Evolutionary conservation across 2,797 vertebrate species (phyloP), one percentile per base, ranked within the genome.

Genomic region (Rousettus madagascariensis): DNA sequence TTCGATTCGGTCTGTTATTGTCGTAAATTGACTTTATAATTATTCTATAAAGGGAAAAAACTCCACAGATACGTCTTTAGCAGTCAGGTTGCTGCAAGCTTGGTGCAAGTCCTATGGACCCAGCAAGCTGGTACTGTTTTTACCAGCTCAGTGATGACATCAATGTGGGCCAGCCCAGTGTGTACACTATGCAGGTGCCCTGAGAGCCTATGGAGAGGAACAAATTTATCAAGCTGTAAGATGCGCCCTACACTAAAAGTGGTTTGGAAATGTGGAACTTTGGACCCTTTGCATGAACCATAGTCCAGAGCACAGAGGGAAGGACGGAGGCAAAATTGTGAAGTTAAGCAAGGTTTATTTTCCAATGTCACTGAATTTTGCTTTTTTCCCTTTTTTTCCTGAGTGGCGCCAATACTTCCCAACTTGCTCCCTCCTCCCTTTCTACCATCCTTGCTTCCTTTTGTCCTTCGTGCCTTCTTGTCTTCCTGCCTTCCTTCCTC

Each of bases 1-100:
- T 96, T 96, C 75, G 82, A 96, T 94, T 87, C 90, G 49, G 80
- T 68, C 94, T 88, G 77, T 82, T 90, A 49, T 57, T 80, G 59
- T 93, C 3, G 0, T 61, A 72, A 63, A 92, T 80, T 84, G 90
- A 86, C 92, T 94, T 91, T 75, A 28, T 72, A 96, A 96, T 94
- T 87, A 63, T 84, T 85, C 83, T 74, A 24, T 79, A 57, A 89
- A 65, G 11, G 5, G 30, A 30, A 30, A 22, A 26, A 41, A 49
- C 43, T 36, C 43, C 55, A 49, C 9, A 4, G 41, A 36, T 16
- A 30, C 30, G 10, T 22, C 59, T 30, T 24, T 65, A 82, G 61
- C 79, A 95, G 57, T 69, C 46, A 8, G 24, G 5, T 63, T 26
- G 36, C 79, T 0, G 28, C 22, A 3, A 53, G 13, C 36, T 57